phyloP scores from a whole-genome alignment of 2,888 invertebrate species.

The Amitus sp. region DNA sequence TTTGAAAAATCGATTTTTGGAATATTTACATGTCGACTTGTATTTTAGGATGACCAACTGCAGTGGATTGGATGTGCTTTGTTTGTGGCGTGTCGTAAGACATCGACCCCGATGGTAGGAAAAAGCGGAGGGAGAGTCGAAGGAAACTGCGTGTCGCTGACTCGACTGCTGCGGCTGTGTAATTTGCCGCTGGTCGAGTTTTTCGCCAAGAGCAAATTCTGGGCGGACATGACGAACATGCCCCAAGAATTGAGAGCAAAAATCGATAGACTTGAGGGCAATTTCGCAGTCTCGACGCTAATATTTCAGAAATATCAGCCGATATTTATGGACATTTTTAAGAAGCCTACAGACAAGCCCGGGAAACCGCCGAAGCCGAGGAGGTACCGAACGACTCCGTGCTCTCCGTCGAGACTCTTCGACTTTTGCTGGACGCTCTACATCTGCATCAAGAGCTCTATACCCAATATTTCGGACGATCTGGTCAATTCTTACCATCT shows the following conservation, averaged over 20 bases:
- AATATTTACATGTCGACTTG: too few species aligned
- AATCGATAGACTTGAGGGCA: conserved; percentile 86
- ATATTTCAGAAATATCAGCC: conserved; percentile 92
- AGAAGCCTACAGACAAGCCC: conserved; percentile 72
- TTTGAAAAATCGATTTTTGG: too few species aligned
- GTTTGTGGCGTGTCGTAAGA: conserved; percentile 87
- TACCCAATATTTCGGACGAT: conserved; percentile 88
- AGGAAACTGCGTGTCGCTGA: conserved; percentile 92
- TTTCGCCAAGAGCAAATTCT: conserved; percentile 92
- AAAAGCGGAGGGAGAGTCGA: conserved; percentile 77
- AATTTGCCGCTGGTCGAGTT: conserved; percentile 94
- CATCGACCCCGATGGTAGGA: conserved; percentile 83
- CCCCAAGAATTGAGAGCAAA: conserved; percentile 84
- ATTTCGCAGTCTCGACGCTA: conserved; percentile 94
- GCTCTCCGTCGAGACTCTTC: conserved; percentile 85
- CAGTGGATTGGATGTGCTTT: conserved; percentile 97
- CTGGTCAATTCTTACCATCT: conserved; percentile 94
- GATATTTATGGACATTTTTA: conserved; percentile 88
- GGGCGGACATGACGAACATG: conserved; percentile 94
- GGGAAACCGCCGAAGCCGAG: conserved; percentile 71
- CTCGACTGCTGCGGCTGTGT: conserved; percentile 86
- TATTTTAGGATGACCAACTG: conserved; percentile 80
- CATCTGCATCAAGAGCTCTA: conserved; percentile 88
- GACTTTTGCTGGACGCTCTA: conserved; percentile 96
- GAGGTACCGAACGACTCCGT: conserved; percentile 78